These are phyloP conservation scores for Zalophus californianus DNA, from an alignment of 2,797 vertebrate species.

Conservation along the genomic window DNA sequence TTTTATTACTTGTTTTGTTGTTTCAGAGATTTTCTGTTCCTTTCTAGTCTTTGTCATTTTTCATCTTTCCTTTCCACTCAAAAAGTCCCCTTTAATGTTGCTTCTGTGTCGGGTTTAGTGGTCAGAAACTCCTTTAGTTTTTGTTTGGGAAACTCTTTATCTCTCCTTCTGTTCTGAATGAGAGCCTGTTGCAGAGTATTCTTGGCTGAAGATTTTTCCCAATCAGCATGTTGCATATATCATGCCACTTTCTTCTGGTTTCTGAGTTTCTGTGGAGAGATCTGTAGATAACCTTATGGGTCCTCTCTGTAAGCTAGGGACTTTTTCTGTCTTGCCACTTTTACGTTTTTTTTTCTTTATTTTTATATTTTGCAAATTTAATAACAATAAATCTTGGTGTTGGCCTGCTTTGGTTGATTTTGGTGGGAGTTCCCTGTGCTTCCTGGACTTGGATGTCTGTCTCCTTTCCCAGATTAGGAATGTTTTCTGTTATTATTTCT, in stretches of 20 bases:
- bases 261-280: background rate
- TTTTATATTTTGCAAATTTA: background rate
- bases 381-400: background rate
- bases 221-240: background rate
- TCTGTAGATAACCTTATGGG: background rate
- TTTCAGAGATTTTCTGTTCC: background rate
- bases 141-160: background rate
- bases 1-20: background rate
- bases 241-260: background rate
- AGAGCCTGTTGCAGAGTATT: background rate
- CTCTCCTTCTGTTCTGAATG: background rate
- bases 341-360: background rate
- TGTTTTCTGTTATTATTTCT: background rate
- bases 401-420: background rate
- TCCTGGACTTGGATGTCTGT: background rate
- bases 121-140: background rate
- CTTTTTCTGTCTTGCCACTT: background rate
- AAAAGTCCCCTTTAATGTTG: background rate
- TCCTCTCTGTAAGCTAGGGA: background rate
- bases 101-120: background rate
- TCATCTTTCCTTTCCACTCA: background rate
- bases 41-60: background rate
- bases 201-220: background rate
- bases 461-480: background rate
- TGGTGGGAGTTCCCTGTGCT: background rate